phyloP scores from a whole-genome alignment of 2,797 vertebrate species.

The Geotrypetes seraphini region DNA sequence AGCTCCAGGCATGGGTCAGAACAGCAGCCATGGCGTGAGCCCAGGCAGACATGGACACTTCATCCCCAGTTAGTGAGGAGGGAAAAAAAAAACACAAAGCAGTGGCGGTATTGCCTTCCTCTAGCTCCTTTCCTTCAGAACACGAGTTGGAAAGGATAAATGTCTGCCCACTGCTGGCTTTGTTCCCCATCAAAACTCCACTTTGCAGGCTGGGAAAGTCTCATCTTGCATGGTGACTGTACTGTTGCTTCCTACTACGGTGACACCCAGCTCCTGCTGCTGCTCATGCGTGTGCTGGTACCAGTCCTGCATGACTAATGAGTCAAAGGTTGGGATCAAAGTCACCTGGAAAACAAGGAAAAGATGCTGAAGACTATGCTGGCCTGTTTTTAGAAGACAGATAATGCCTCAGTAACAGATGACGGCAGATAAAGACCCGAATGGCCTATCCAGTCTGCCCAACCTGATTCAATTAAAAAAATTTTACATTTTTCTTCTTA shows the following conservation, averaged over 20 bases:
- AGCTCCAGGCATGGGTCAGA: no score
- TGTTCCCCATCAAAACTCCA: conserved; percentile 76
- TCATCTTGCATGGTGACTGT: conserved; percentile 94
- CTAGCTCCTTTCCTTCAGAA: background rate
- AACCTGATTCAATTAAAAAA: no score
- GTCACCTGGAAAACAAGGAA: conserved; percentile 64
- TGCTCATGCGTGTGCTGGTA: conserved; percentile 74
- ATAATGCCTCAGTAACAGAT: no score
- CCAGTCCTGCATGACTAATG: conserved; percentile 78
- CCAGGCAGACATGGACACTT: no score
- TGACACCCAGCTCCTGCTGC: conserved; percentile 69
- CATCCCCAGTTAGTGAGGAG: no score
- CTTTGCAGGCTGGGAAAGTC: conserved; percentile 91
- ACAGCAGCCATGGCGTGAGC: no score
- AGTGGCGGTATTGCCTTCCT: fast-evolving
- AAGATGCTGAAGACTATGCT: no score
- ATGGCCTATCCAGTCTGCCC: no score
- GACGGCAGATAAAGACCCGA: no score
- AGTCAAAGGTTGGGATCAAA: conserved; percentile 85
- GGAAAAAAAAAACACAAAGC: background rate
- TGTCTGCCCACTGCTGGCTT: background rate
- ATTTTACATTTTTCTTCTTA: no score
- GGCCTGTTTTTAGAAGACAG: no score
- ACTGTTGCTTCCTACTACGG: conserved; percentile 85
- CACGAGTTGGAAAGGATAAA: background rate